Percentiles rank a stretch among this genome's conserved stretches.
phyloP scores from a whole-genome alignment of 2,888 invertebrate species.

The Eristalis intricaria region DNA sequence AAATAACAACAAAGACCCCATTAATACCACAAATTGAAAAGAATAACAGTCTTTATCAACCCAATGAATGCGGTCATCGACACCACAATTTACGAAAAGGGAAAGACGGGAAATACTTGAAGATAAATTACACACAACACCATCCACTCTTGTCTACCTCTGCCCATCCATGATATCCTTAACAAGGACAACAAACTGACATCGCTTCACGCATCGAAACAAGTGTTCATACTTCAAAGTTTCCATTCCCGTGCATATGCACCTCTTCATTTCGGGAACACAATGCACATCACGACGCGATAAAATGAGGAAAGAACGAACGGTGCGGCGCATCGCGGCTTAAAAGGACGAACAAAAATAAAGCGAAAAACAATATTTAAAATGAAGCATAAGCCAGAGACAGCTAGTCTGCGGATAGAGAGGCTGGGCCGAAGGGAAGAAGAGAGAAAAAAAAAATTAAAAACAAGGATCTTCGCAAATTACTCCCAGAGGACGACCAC shows the following conservation, averaged over 20 bases:
- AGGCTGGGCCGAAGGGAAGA: background rate
- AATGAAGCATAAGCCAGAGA: background rate
- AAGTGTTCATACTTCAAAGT: conserved; percentile 25
- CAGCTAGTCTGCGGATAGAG: background rate
- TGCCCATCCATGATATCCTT: background rate
- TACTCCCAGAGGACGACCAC: conserved; percentile 69
- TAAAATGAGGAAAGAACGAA: background rate
- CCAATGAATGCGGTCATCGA: background rate
- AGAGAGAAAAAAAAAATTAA: conserved; percentile 34
- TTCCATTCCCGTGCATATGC: background rate
- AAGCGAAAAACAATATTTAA: conserved; percentile 27
- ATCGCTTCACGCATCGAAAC: conserved; percentile 28
- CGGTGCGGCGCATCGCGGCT: background rate
- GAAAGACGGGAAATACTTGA: background rate
- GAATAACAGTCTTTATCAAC: background rate
- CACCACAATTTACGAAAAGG: background rate
- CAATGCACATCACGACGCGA: conserved; percentile 2
- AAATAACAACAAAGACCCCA: background rate
- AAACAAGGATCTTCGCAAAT: conserved; percentile 60
- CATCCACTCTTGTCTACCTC: background rate
- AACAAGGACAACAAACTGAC: conserved; percentile 34
- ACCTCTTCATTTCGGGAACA: background rate
- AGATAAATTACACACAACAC: background rate
- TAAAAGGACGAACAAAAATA: conserved; percentile 4
- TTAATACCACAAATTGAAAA: background rate